Base-by-base conservation (phyloP, 2,797 vertebrate genomes). In the Spizella passerina region DNA sequence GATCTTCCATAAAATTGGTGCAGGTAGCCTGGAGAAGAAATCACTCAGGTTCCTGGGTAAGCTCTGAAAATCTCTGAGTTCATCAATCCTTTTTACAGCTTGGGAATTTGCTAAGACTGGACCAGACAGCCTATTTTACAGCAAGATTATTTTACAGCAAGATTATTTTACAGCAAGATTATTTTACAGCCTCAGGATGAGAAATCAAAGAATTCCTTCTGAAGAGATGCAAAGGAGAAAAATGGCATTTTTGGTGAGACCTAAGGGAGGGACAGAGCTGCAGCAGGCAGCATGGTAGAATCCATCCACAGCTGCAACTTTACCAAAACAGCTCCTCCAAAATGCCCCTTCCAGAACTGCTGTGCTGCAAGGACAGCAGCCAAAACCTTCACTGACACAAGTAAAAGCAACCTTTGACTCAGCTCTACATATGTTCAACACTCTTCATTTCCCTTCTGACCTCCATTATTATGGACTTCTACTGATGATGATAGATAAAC, bases 221-320 rank as follows among this genome's bases (percentile, higher is more conserved):
- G 52, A 88, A 79, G 26, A 90, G 65, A 64, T 14, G 16, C 24
- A 78, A 75, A 0, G 1, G 29, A 63, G 44, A 21, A 84, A 88
- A 94, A 69, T 23, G 75, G 34, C 56, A 41, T 23, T 26, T 71
- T 26, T 71, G 90, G 22, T 80, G 22, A 86, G 27, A 53, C 23
- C 36, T 34, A 14, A 76, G 93, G 17, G 57, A 78, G 70, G 50
- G 43, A 9, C 38, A 4, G 19, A 65, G 44, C n/a, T 85, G 82
- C 91, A 87, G 86, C 91, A 76, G 34, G 15, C 84, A 88, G 83
- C 78, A n/a, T n/a, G n/a, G n/a, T n/a, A 93, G 88, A 88, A 73
- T 17, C 71, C 49, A 30, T 64, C 90, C 81, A 52, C 93, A 90
- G 88, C 92, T 96, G 94, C 81, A 93, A 80, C 57, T 85, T 66